Evolutionary conservation across 37 sponge, comb jelly and placozoan species (phyloP).

Genomic region (Theonella swinhoei): DNA sequence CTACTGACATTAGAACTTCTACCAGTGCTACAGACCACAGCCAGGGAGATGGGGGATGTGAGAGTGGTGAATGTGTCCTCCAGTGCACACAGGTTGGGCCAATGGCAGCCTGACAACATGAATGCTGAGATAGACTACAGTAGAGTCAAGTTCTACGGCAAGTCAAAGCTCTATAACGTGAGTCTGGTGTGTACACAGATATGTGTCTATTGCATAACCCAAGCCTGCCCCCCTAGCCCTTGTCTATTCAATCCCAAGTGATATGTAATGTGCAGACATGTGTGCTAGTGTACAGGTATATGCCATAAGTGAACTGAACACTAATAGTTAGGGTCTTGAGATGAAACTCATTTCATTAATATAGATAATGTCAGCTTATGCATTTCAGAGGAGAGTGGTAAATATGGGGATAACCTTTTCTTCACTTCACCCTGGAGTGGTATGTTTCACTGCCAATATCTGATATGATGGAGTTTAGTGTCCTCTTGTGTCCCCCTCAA

Average conservation of each 20-base stretch:
- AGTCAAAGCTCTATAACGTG: slow-evolving; percentile 63
- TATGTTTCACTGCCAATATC: background rate
- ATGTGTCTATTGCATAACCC: too few relatives aligned
- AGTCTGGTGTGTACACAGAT: too few relatives aligned
- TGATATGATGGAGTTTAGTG: too few relatives aligned
- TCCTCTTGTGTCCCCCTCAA: background rate
- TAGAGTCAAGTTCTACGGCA: slow-evolving; percentile 25
- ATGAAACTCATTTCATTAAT: background rate
- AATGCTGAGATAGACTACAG: slow-evolving; percentile 31
- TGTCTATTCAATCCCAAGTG: too few relatives aligned
- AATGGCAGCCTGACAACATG: slow-evolving; percentile 32
- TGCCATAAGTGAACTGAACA: too few relatives aligned
- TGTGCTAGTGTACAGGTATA: too few relatives aligned
- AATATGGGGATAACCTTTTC: slow-evolving; percentile 51
- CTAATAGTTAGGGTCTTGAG: too few relatives aligned
- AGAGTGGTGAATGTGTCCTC: slow-evolving; percentile 73
- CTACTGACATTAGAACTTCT: slow-evolving; percentile 72
- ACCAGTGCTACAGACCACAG: slow-evolving; percentile 52
- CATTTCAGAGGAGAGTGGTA: slow-evolving; percentile 56
- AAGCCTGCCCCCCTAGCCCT: too few relatives aligned
- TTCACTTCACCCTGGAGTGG: slow-evolving; percentile 51
- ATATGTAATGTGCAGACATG: too few relatives aligned
- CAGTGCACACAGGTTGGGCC: background rate
- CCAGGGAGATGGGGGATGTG: slow-evolving; percentile 39
- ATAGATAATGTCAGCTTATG: slow-evolving; percentile 52